phyloP scores from a whole-genome alignment of 1,140 invertebrate species.

The Mercenaria mercenaria region DNA sequence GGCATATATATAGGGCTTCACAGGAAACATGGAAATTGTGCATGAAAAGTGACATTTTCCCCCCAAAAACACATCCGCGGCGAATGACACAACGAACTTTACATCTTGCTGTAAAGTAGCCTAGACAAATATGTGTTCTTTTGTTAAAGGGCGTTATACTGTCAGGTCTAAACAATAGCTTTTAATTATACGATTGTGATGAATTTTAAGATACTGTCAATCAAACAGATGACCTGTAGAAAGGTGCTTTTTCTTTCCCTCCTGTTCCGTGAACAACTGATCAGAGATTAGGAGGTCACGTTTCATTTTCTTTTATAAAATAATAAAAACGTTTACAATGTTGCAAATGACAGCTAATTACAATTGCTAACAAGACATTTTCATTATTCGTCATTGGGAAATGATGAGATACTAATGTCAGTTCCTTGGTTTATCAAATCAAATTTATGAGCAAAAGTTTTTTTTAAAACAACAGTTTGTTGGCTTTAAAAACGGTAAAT shows the following conservation, averaged over 20 bases:
- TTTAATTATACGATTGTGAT: not conserved
- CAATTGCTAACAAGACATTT: not conserved
- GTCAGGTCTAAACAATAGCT: not conserved
- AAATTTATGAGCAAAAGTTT: no score
- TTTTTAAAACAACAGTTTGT: no score
- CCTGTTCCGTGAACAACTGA: not conserved
- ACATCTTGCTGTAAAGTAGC: not conserved
- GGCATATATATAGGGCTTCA: not conserved
- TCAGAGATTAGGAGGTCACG: not conserved
- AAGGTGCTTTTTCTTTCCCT: not conserved
- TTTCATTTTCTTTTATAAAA: not conserved
- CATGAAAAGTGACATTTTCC: no score
- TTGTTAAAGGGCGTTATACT: not conserved
- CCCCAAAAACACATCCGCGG: no score
- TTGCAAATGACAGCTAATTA: not conserved
- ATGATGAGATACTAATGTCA: no score
- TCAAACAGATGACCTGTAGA: not conserved
- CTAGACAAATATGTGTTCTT: not conserved
- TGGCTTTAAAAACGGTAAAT: no score
- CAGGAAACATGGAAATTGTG: not conserved
- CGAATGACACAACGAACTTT: not conserved
- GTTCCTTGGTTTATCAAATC: no score
- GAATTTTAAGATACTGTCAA: not conserved
- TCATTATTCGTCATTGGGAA: not conserved
- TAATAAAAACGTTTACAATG: not conserved